Evolutionary conservation across 1,140 invertebrate genomes (phyloP).

Genomic region (Palaemon carinicauda): DNA sequence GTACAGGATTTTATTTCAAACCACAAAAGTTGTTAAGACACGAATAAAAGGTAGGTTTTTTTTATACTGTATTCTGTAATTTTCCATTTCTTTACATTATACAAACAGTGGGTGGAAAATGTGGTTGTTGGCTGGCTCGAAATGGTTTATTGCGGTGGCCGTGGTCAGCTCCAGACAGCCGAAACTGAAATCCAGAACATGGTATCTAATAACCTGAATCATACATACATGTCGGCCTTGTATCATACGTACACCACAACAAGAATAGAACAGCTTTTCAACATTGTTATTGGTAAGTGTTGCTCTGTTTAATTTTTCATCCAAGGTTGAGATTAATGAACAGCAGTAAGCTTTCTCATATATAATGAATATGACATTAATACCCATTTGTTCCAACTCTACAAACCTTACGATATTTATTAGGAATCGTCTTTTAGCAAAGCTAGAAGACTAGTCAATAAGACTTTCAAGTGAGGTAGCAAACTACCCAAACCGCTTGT

Average conservation of each 20-base stretch:
- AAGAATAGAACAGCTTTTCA: conserved; percentile 54
- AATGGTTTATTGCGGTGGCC: conserved; percentile 41
- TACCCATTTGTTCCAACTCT: no score
- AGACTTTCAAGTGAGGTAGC: no score
- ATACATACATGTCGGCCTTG: conserved; percentile 50
- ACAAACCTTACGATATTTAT: no score
- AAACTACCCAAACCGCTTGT: no score
- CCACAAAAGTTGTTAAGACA: no score
- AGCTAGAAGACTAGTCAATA: no score
- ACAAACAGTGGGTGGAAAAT: conserved; percentile 50
- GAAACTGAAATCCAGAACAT: conserved; percentile 24
- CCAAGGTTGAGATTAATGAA: no score
- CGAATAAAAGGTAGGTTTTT: no score
- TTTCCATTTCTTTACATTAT: neutral
- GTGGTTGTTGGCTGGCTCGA: conserved; percentile 47
- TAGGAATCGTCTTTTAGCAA: no score
- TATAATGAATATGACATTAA: no score
- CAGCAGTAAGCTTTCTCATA: no score
- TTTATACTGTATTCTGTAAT: neutral
- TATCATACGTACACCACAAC: conserved; percentile 56
- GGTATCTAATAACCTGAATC: conserved; percentile 30
- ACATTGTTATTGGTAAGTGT: conserved; percentile 52
- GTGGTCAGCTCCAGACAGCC: conserved; percentile 2
- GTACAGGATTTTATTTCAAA: no score
- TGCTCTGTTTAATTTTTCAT: neutral